Conservation (phyloP, 1,140 invertebrate genomes). For the Drosophila obscura region DNA sequence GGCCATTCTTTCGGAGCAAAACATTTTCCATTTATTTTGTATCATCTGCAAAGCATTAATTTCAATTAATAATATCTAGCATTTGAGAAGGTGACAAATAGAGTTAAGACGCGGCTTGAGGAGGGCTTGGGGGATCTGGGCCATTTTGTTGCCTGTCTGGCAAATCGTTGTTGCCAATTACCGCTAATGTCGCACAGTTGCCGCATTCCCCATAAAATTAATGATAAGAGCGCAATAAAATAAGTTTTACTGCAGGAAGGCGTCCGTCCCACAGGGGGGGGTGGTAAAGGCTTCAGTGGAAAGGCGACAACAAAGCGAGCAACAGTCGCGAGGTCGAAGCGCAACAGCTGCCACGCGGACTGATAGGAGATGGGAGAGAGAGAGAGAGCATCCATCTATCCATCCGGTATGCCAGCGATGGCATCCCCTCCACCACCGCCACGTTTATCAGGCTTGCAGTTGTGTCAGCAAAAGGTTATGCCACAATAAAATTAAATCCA, state of each 20-base stretch:
- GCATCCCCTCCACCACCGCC: constrained; percentile 5
- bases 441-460: constrained; percentile 24
- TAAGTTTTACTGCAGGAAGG: constrained; percentile 73
- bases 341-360: constrained; percentile 35
- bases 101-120: constrained; percentile 22
- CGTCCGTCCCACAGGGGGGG: neutral
- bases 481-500: constrained; percentile 82
- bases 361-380: constrained; percentile 8
- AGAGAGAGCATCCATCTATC: constrained; percentile 2
- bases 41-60: constrained; percentile 10
- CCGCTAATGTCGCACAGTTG: constrained; percentile 81
- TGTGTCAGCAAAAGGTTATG: constrained; percentile 73
- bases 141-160: constrained; percentile 42
- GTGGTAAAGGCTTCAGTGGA: neutral
- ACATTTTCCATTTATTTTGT: neutral
- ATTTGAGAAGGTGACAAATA: constrained; percentile 50
- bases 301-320: constrained; percentile 34
- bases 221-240: constrained; percentile 81
- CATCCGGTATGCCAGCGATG: constrained; percentile 8
- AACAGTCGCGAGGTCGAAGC: constrained; percentile 28
- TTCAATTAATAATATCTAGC: constrained; percentile 28
- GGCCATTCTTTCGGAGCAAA: too few relatives aligned
- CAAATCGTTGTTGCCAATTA: constrained; percentile 75
- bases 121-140: constrained; percentile 4
- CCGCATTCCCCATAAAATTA: constrained; percentile 79